Percentiles rank a stretch among this genome's conserved stretches.
phyloP scores from a whole-genome alignment of 2,113 vertebrate species.

The Octodon degus region DNA sequence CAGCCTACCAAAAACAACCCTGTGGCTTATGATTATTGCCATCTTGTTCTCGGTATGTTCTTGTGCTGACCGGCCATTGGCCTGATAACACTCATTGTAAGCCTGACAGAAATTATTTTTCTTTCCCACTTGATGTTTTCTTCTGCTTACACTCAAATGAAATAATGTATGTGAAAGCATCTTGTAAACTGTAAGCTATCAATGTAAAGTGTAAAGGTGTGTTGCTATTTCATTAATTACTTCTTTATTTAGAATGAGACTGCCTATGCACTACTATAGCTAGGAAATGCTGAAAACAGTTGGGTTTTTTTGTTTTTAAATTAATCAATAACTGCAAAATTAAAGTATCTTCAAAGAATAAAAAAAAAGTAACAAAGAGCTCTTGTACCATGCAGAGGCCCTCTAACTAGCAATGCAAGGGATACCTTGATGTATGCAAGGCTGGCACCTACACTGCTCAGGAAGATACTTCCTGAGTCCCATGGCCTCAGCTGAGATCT shows the following conservation, averaged over 20 bases:
- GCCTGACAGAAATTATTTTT: conserved; percentile 62
- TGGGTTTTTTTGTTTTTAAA: background rate
- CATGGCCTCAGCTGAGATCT: background rate
- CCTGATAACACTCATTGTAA: conserved; percentile 76
- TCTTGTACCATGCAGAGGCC: background rate
- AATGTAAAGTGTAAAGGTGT: conserved; percentile 79
- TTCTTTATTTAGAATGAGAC: conserved; percentile 76
- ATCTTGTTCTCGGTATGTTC: conserved; percentile 75
- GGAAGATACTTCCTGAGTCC: background rate
- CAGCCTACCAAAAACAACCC: conserved; percentile 74
- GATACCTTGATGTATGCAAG: background rate
- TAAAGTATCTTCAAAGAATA: no score
- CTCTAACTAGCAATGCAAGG: background rate
- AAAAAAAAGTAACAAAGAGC: no score
- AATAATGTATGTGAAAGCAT: no score
- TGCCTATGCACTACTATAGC: conserved; percentile 78
- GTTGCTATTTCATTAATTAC: conserved; percentile 78
- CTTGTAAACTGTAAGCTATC: no score
- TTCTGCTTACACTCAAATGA: conserved; percentile 76
- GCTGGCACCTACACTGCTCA: background rate
- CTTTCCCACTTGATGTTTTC: conserved; percentile 65
- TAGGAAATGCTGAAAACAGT: conserved; percentile 80
- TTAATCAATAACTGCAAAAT: no score
- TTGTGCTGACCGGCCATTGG: conserved; percentile 72
- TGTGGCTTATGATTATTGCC: conserved; percentile 77